Evolutionary conservation across 2,113 vertebrate species (phyloP).

Genomic region (Vicugna pacos): DNA sequence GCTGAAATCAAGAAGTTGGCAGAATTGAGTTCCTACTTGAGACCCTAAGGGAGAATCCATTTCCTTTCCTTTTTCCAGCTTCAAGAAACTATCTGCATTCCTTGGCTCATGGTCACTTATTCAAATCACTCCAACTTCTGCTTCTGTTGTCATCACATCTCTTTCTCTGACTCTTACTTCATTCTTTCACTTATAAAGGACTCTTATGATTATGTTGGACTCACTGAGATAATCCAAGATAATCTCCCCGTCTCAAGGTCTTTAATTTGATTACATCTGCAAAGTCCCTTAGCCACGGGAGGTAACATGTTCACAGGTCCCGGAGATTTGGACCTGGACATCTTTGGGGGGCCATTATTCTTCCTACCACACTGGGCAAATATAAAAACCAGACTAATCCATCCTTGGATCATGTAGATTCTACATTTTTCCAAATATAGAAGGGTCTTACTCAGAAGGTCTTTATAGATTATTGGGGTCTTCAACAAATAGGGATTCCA

Average conservation of each 20-base stretch:
- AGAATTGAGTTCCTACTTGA: background rate
- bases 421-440: background rate
- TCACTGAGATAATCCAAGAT: background rate
- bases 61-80: conserved; percentile 5
- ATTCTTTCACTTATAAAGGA: background rate
- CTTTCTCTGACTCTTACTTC: background rate
- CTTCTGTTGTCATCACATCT: background rate
- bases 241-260: background rate
- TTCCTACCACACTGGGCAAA: background rate
- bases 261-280: background rate
- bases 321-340: background rate
- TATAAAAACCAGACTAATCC: background rate
- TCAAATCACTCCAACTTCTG: background rate
- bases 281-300: background rate
- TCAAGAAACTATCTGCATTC: conserved; percentile 48
- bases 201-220: background rate
- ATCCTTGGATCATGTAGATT: background rate
- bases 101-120: background rate
- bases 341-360: background rate
- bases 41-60: background rate
- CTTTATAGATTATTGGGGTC: background rate
- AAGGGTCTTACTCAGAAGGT: background rate
- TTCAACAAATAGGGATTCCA: background rate
- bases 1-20: conserved; percentile 12
- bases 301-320: background rate